Evolutionary conservation across 1,140 invertebrate species (phyloP), one percentile per base, ranked within the genome.

Genomic region (Rhysida immarginata): DNA sequence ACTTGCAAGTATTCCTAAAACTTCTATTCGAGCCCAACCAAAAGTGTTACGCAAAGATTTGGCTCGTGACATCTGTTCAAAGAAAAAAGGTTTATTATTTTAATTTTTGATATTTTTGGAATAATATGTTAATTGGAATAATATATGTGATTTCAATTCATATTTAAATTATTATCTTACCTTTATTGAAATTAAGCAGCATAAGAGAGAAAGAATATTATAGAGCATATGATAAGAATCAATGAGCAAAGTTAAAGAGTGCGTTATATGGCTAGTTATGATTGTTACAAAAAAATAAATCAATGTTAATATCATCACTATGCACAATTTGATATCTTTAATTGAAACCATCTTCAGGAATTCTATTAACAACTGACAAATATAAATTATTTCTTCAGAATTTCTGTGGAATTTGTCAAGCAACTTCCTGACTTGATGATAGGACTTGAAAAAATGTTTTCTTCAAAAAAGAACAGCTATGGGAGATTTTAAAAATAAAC

Each of bases 21-120:
- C 82, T 62, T 92, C 87, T 25, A 91, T 83, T 52, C 89, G 76
- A 0, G 87, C 85, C 87, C 88, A 94, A 1, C 89, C 89, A 60
- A 94, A 94, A 0, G 88, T 94, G 66, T 91, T 91, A 44, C 81
- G 81, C 56, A 91, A 74, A 55, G 78, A 77, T 23, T 77, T 77
- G 81, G 13, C 71, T 69, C 41, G 68, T 59, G 58, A 67, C 64
- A 73, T 66, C 71, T 77, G 57, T 11, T 13, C 21, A 23, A 25
- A 13, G 5, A n/a, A 13, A 11, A 51, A 51, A 26, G 5, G 13
- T 8, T n/a, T 51, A 21, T 51, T 23, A 51, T 16, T 25, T n/a
- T 26, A 21, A 21, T n/a, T 25, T 26, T 23, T 25, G 11, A 51
- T 13, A 8, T 21, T 23, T n/a, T 51, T 51, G 11, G 14, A 51